Evolutionary conservation across 92 coral and sea anemone species (phyloP), one percentile per base, ranked within the genome.

Genomic region (Bergia puertoricense): DNA sequence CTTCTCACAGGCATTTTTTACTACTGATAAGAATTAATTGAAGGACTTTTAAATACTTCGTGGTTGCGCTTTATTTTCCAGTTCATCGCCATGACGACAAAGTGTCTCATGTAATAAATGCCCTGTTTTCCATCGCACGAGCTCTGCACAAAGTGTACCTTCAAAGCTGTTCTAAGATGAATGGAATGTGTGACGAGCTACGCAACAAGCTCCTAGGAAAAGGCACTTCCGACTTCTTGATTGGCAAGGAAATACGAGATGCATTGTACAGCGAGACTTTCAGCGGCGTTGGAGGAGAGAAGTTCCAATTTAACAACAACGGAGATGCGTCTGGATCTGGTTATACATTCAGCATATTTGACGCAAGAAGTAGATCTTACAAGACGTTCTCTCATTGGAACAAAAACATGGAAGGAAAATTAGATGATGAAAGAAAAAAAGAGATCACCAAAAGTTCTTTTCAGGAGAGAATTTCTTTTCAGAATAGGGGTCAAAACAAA

Each of bases 321-420:
- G 79, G 79, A 6, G 79, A 75, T 16, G 79, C 79, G 20, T 40
- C 43, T 14, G n/a, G 45, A 11, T 75, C 79, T 11, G 50, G 13
- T 18, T 75, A 75, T 41, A 75, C 79, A 22, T 75, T 75, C 79
- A 75, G 40, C 79, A 75, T 23, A n/a, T 75, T 75, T 75, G 79
- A 37, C 79, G 43, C 45, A 14, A 37, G 46, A 75, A 75, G 45
- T 11, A 40, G 37, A 75, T 75, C 79, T 75, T 75, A 75, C 79
- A 75, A 75, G 37, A 41, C 37, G 0, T 38, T 75, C 1, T 14
- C 3, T 41, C 79, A 75, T 16, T 75, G 79, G 79, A 75, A 75
- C 46, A 75, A 8, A 5, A 38, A n/a, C 20, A 41, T 41, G 46
- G 46, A 75, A 7, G 23, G 46, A 40, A 38, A 40, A 4, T 15